Evolutionary conservation across 2,113 vertebrate species (phyloP).

Genomic region (Agelaius tricolor): DNA sequence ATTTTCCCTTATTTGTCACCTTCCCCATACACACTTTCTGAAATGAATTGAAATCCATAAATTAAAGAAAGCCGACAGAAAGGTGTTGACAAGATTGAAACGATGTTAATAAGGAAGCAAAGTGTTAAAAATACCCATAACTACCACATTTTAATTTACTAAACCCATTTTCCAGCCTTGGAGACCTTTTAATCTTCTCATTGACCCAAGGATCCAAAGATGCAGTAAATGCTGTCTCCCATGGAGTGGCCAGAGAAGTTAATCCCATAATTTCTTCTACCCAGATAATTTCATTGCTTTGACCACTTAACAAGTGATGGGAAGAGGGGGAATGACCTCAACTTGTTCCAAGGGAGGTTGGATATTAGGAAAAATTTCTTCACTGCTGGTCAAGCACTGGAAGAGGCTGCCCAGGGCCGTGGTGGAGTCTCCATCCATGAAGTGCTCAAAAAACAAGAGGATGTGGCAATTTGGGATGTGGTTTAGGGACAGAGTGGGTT

Average conservation of each 20-base stretch:
- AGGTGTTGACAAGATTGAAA: neutral
- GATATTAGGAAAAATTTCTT: neutral
- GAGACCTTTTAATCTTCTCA: neutral
- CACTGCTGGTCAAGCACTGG: neutral
- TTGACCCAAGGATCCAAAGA: neutral
- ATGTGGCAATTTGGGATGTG: too few relatives aligned
- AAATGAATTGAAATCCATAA: neutral
- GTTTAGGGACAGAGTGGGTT: neutral
- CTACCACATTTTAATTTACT: neutral
- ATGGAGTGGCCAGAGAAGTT: neutral
- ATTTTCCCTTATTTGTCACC: neutral
- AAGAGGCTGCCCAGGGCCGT: too few relatives aligned
- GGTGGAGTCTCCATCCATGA: neutral
- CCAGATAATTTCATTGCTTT: neutral
- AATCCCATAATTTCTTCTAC: neutral
- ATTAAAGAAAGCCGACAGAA: neutral
- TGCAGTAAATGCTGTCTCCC: neutral
- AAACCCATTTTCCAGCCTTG: neutral
- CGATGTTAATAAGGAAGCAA: neutral
- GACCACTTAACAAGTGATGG: rapidly evolving
- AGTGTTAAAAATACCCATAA: neutral
- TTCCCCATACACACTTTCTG: neutral
- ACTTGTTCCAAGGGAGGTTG: neutral
- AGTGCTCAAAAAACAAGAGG: neutral
- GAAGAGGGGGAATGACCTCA: neutral